Evolutionary conservation across 2,888 invertebrate species (phyloP), one percentile per base, ranked within the genome.

Genomic region (Abscondita cerata): DNA sequence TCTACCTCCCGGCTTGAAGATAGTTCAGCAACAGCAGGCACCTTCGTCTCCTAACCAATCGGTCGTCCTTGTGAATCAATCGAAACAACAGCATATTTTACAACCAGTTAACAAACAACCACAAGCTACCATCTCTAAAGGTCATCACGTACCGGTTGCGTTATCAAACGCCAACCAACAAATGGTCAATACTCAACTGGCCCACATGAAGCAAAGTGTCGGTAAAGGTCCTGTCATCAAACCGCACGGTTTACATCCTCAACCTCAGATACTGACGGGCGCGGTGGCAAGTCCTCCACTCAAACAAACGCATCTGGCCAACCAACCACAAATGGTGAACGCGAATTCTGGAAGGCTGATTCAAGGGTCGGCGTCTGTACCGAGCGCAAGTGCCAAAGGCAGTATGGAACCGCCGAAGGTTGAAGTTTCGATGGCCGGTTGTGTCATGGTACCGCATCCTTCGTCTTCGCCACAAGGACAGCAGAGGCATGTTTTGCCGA

Each of bases 301-400:
- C 9, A 68, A 71, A 52, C 66, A 62, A 25, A 59, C 65, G 44
- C 72, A 73, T 52, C 69, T 56, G 34, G 34, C 58, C 8, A 67
- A 44, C 44, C 72, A 65, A 50, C 67, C 69, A 19, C 69, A 68
- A 9, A 70, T 73, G 65, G 31, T 71, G 82, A 84, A 82, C 70
- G 79, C 83, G 55, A 83, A 81, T 33, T 77, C 76, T 61, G 80
- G 81, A 11, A 79, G 84, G 58, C 82, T 86, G 15, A 84, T 88
- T 53, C 88, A 88, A 12, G 62, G 82, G 84, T 75, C 88, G 84
- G 74, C 84, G 84, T 67, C 85, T 83, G 76, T 64, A n/a, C 64
- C 64, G 1, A 64, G 81, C 84, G 63, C 59, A n/a, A 64, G 68
- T 20, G 70, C 71, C 1, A 80, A 80, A 62, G 75, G 80, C 34